A percentile compares a stretch with the other conserved stretches of the same genome.
Evolutionary conservation across 2,888 invertebrate species (phyloP).

Genomic region (Octonoba sinensis): DNA sequence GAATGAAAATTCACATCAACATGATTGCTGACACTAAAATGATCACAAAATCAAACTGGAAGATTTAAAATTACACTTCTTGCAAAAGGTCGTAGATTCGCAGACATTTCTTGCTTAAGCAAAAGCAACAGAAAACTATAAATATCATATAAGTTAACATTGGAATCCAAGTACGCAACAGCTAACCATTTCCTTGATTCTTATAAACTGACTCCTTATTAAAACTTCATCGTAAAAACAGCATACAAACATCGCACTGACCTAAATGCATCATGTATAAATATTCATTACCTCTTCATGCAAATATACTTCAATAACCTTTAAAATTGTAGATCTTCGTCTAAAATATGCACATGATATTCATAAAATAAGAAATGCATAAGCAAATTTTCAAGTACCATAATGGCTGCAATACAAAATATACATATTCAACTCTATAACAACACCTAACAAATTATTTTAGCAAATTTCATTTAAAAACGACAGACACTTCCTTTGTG

Average conservation of each 20-base stretch:
- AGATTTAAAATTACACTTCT: no score
- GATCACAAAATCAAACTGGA: no score
- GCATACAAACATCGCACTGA: constrained; percentile 41
- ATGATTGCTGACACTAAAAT: no score
- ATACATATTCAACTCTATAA: constrained; percentile 39
- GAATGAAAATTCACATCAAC: no score
- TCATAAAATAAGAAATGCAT: constrained; percentile 16
- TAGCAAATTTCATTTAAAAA: no score
- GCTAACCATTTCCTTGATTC: neutral
- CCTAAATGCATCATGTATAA: constrained; percentile 40
- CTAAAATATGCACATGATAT: constrained; percentile 49
- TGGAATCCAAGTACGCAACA: neutral
- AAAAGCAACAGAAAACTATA: neutral
- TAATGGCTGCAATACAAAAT: constrained; percentile 50
- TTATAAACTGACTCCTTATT: constrained; percentile 30
- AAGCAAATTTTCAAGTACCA: constrained; percentile 5
- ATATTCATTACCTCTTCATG: constrained; percentile 30
- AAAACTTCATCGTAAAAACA: constrained; percentile 37
- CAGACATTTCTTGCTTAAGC: neutral
- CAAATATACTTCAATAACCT: constrained; percentile 38
- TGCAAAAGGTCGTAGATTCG: no score
- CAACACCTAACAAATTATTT: constrained; percentile 26
- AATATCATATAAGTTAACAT: constrained; percentile 5
- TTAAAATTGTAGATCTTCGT: constrained; percentile 30
- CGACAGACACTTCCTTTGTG: no score